Base-by-base conservation (phyloP, 2,888 invertebrate genomes). In the Cataglyphis albicans region DNA sequence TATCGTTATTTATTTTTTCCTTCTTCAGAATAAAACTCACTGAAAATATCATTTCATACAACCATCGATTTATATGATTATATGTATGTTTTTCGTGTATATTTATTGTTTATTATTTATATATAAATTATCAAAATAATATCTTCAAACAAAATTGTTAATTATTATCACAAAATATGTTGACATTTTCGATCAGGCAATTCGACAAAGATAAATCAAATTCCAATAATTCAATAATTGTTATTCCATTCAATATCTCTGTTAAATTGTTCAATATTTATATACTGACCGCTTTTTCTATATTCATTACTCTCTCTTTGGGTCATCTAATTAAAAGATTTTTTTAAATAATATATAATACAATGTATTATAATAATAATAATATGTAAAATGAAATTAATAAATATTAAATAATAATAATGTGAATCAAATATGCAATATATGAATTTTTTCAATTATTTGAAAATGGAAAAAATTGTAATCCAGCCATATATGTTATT, bases 391-490 rank as follows among this genome's bases (percentile, higher is more conserved):
- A 64, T 74, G 44, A 35, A 74, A 74, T 32, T 35, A 64, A 35
- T 63, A 1, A 74, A 32, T 32, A 5, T 64, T 64, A 63, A 63
- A 64, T 61, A 63, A n/a, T 44, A 61, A 21, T 55, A 35, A 55
- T 61, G 29, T 32, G 21, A 48, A 64, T 64, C 5, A 74, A 74
- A 38, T 38, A 25, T 18, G 15, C 25, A 35, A 35, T 48, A 21
- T 10, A n/a, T 38, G 2, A 75, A 35, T 52, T 75, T 52, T 52
- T 52, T 35, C 32, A 74, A 64, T 75, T 52, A 44, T 73, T 48
- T 75, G 25, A 5, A 52, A 18, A 52, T 15, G 25, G 21, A 57
- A 64, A 65, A 75, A 9, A 52, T 48, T 32, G 18, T 48, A 12
- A 65, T 9, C 6, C 25, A 12, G 25, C 15, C 21, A 44, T 63